These are phyloP conservation scores for Andrena fulva DNA, from an alignment of 2,888 invertebrate genomes.

Conservation along the genomic window DNA sequence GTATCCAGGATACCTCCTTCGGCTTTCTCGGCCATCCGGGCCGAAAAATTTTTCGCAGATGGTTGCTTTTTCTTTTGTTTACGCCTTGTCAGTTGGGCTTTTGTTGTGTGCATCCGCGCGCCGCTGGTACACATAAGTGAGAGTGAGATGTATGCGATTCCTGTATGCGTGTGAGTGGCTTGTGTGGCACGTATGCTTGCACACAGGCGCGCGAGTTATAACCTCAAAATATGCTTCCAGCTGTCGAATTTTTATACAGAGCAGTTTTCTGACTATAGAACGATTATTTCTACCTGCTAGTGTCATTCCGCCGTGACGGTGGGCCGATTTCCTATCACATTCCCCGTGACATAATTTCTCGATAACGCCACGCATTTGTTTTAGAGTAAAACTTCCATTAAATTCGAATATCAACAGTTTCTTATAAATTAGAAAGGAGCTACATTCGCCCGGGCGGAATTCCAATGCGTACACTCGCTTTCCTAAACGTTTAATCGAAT, in stretches of 20 bases:
- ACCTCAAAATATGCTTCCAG: slow-evolving; percentile 80
- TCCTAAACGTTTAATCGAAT: slow-evolving; percentile 30
- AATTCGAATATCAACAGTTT: slow-evolving; percentile 13
- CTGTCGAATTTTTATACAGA: slow-evolving; percentile 72
- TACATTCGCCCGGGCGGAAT: not conserved
- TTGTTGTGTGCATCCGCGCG: slow-evolving; percentile 82
- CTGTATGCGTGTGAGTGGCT: slow-evolving; percentile 67
- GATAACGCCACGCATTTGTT: slow-evolving; percentile 5
- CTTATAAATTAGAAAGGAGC: slow-evolving; percentile 18
- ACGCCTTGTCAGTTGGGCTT: slow-evolving; percentile 83
- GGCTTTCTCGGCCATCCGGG: slow-evolving; percentile 47
- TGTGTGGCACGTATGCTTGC: slow-evolving; percentile 74
- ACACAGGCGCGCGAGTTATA: slow-evolving; percentile 74
- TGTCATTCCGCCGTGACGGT: not conserved
- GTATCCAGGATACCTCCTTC: slow-evolving; percentile 46
- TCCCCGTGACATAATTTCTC: slow-evolving; percentile 19
- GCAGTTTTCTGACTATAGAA: slow-evolving; percentile 24
- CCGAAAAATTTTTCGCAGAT: slow-evolving; percentile 56
- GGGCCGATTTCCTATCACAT: not conserved
- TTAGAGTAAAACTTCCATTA: slow-evolving; percentile 7
- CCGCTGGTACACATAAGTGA: slow-evolving; percentile 74
- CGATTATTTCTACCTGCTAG: not conserved
- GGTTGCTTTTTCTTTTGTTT: slow-evolving; percentile 80
- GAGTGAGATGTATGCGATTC: slow-evolving; percentile 71
- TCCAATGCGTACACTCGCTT: not conserved